phyloP scores from a whole-genome alignment of 2,888 invertebrate species.

The Protonemura montana region DNA sequence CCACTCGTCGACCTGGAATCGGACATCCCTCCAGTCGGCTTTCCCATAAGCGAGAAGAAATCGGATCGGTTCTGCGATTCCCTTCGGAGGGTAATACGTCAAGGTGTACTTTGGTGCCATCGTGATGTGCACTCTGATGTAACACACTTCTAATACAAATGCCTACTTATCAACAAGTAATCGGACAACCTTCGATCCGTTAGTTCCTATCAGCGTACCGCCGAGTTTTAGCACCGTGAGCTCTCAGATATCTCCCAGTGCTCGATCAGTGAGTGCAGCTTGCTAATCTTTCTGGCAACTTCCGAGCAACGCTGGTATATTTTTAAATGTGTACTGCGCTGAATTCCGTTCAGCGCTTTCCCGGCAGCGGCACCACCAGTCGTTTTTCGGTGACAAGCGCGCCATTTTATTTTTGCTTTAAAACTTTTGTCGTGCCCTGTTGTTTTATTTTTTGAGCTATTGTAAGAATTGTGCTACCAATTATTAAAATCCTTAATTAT shows the following conservation, averaged over 20 bases:
- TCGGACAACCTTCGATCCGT: neutral
- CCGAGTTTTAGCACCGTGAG: neutral
- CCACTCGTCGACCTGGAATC: slow-evolving; percentile 32
- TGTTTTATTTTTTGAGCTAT: no score
- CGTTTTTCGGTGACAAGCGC: no score
- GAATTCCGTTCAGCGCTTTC: no score
- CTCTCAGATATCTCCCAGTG: neutral
- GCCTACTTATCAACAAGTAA: neutral
- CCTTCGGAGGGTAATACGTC: slow-evolving; percentile 59
- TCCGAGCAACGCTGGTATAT: neutral
- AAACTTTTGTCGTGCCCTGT: no score
- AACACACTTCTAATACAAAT: neutral
- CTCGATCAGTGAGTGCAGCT: no score
- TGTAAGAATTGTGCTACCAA: no score
- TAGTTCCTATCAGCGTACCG: neutral
- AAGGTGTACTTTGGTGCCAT: slow-evolving; percentile 55
- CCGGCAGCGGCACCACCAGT: no score
- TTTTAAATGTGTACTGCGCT: neutral
- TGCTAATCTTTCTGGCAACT: neutral
- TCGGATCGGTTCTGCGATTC: slow-evolving; percentile 59
- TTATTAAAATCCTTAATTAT: no score
- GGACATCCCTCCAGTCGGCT: slow-evolving; percentile 57
- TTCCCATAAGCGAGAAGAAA: slow-evolving; percentile 57
- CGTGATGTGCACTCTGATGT: neutral
- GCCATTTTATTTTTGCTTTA: no score